Evolutionary conservation across 2,888 invertebrate species (phyloP).

Genomic region (Spodoptera picta): DNA sequence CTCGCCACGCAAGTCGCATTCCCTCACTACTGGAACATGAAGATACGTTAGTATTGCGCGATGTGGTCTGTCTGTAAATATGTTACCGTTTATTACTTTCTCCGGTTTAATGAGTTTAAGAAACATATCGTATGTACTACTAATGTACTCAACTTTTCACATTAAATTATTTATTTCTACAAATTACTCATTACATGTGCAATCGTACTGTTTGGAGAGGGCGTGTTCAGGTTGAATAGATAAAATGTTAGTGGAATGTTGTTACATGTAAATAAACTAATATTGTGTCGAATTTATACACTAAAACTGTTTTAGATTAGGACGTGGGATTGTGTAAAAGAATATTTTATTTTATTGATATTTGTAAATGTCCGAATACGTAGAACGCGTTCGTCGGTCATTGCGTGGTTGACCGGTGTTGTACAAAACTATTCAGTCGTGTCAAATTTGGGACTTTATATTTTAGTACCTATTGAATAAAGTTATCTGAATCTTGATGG

Average conservation of each 20-base stretch:
- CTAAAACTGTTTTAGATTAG: conserved; percentile 53
- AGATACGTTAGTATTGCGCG: conserved; percentile 46
- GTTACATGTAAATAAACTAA: conserved; percentile 67
- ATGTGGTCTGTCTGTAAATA: conserved; percentile 70
- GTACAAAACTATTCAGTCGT: conserved; percentile 64
- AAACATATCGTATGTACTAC: conserved; percentile 45
- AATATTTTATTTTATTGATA: conserved; percentile 62
- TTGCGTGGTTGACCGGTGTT: conserved; percentile 44
- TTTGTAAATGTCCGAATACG: conserved; percentile 59
- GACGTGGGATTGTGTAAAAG: conserved; percentile 61
- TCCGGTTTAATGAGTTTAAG: conserved; percentile 45
- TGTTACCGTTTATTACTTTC: conserved; percentile 62
- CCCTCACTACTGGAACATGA: conserved; percentile 72
- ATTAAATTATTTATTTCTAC: conserved; percentile 60
- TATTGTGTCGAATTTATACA: conserved; percentile 70
- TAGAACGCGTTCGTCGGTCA: conserved; percentile 42
- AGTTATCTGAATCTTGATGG: conserved; percentile 67
- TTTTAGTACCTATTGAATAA: conserved; percentile 76
- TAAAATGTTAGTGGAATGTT: conserved; percentile 58
- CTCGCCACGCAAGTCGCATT: conserved; percentile 63
- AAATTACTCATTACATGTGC: conserved; percentile 44
- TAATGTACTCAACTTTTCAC: conserved; percentile 47
- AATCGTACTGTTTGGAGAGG: conserved; percentile 40
- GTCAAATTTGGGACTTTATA: conserved; percentile 77
- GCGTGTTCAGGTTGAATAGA: conserved; percentile 41